A percentile compares a stretch with the other conserved stretches of the same genome.
These are phyloP conservation scores for Anarsia innoxiella DNA, from an alignment of 2,888 invertebrate genomes.

Conservation along the genomic window DNA sequence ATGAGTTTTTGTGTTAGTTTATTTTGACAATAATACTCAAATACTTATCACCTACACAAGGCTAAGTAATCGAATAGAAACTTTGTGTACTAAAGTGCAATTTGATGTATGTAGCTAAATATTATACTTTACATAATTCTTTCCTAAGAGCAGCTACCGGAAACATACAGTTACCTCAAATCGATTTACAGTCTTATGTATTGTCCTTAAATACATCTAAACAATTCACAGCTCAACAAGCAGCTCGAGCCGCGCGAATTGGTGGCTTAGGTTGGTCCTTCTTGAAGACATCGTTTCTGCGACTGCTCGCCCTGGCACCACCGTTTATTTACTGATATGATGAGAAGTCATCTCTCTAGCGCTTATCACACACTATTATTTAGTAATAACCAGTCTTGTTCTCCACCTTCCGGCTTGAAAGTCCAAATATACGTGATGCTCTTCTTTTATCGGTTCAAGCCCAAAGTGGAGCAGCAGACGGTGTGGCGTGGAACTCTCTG, in stretches of 20 bases:
- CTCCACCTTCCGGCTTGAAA: constrained; percentile 33
- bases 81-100: constrained; percentile 36
- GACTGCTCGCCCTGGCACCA: constrained; percentile 32
- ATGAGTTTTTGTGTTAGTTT: too few relatives aligned
- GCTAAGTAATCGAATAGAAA: constrained; percentile 25
- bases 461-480: constrained; percentile 46
- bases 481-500: constrained; percentile 82
- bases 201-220: constrained; percentile 42
- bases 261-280: constrained; percentile 45
- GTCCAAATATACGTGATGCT: constrained; percentile 13
- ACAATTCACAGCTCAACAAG: constrained; percentile 45
- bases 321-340: constrained; percentile 63
- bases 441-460: constrained; percentile 54
- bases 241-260: constrained; percentile 21
- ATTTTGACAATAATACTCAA: constrained; percentile 7
- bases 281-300: constrained; percentile 41
- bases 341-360: constrained; percentile 45
- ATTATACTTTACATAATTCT: constrained; percentile 22
- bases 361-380: constrained; percentile 48
- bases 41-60: constrained; percentile 24
- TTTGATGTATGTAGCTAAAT: constrained; percentile 26
- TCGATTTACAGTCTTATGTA: constrained; percentile 49
- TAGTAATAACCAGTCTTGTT: constrained; percentile 63
- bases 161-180: constrained; percentile 32
- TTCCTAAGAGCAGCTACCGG: constrained; percentile 30